Evolutionary conservation across 2,888 invertebrate genomes (phyloP).

Genomic region (Pterobdella sp.): DNA sequence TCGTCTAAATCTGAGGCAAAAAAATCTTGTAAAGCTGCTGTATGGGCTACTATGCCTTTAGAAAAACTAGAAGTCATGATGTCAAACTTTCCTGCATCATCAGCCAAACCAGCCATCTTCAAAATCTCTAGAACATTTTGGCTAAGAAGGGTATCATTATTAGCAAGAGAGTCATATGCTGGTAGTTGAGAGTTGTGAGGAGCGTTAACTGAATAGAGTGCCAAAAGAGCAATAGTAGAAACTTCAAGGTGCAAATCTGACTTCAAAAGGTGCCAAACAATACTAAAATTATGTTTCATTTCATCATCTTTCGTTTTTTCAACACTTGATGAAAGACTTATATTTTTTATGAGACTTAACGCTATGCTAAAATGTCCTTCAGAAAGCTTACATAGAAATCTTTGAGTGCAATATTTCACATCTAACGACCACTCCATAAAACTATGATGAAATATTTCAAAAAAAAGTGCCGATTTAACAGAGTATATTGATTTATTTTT

Average conservation of each 20-base stretch:
- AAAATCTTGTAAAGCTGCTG: not conserved
- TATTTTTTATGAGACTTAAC: slow-evolving; percentile 59
- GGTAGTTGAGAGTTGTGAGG: not conserved
- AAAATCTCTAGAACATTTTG: slow-evolving; percentile 59
- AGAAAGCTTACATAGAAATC: slow-evolving; percentile 67
- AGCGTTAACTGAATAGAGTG: slow-evolving; percentile 53
- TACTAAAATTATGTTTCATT: slow-evolving; percentile 45
- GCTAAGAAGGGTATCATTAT: slow-evolving; percentile 45
- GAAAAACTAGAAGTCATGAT: slow-evolving; percentile 26
- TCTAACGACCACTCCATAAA: slow-evolving; percentile 90
- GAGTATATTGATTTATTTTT: slow-evolving; percentile 49
- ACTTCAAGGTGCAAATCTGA: slow-evolving; percentile 43
- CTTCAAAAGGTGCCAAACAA: slow-evolving; percentile 52
- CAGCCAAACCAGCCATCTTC: slow-evolving; percentile 76
- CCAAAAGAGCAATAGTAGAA: slow-evolving; percentile 67
- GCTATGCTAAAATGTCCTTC: slow-evolving; percentile 67
- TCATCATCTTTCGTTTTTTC: slow-evolving; percentile 54
- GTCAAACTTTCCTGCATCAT: slow-evolving; percentile 33
- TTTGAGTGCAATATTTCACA: slow-evolving; percentile 93
- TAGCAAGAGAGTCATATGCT: slow-evolving; percentile 34
- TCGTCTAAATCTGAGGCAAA: slow-evolving; percentile 44
- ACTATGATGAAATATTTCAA: slow-evolving; percentile 79
- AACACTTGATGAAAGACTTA: not conserved
- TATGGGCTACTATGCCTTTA: slow-evolving; percentile 30
- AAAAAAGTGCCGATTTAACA: slow-evolving; percentile 55